A percentile compares a stretch with the other conserved stretches of the same genome.
phyloP scores from a whole-genome alignment of 1,140 invertebrate species.

The Maniola jurtina region DNA sequence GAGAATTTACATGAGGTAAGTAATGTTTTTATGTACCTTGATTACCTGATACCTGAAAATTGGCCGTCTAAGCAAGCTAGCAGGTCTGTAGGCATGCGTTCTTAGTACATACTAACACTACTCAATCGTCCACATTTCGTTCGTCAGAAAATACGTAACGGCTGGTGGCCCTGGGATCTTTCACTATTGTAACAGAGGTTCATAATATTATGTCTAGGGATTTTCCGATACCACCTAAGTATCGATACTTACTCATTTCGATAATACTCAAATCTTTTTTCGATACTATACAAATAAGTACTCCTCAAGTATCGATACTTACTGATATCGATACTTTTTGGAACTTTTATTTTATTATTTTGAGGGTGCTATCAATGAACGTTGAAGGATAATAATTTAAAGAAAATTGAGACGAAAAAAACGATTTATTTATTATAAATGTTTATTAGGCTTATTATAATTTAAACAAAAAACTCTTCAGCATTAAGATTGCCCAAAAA shows the following conservation, averaged over 20 bases:
- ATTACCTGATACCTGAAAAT: too few species aligned
- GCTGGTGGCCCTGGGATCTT: too few species aligned
- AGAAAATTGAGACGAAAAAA: constrained; percentile 12
- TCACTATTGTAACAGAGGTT: too few species aligned
- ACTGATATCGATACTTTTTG: constrained; percentile 26
- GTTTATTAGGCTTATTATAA: not conserved
- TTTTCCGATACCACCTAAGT: constrained; percentile 19
- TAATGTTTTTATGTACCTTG: too few species aligned
- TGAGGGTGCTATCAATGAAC: constrained; percentile 13
- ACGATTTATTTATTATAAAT: too few species aligned
- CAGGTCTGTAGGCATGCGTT: too few species aligned
- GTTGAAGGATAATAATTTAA: constrained; percentile 21
- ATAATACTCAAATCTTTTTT: constrained; percentile 21
- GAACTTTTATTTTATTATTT: constrained; percentile 15
- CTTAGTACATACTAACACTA: too few species aligned
- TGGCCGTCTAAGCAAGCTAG: too few species aligned
- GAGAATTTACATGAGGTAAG: too few species aligned
- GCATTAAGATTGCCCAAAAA: constrained; percentile 27
- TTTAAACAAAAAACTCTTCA: constrained; percentile 33
- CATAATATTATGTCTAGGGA: too few species aligned
- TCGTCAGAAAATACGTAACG: too few species aligned
- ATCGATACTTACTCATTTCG: constrained; percentile 28
- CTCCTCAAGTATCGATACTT: constrained; percentile 2
- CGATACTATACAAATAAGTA: constrained; percentile 16
- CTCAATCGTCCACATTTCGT: too few species aligned